Evolutionary conservation across 2,888 invertebrate genomes (phyloP).

Genomic region (Mesorhabditis belari): DNA sequence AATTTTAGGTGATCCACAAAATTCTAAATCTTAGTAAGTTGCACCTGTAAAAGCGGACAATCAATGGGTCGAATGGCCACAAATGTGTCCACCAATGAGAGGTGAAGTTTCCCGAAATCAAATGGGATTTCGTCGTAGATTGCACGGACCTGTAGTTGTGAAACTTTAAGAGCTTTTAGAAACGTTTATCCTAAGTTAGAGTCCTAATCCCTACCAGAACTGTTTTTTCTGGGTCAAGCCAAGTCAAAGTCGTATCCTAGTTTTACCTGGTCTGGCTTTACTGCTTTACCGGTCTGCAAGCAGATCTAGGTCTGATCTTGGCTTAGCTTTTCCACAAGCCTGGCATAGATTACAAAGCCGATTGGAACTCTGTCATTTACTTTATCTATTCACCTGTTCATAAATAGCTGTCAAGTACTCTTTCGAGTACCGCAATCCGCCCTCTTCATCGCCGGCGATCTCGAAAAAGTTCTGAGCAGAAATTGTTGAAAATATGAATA

Average conservation of each 20-base stretch:
- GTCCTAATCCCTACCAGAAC: not conserved
- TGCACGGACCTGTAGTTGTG: conserved; percentile 5
- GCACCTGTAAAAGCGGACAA: not conserved
- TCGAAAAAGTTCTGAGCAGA: conserved; percentile 29
- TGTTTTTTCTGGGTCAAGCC: not conserved
- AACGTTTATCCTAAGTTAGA: no score
- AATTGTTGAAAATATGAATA: no score
- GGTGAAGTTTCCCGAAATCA: conserved; percentile 2
- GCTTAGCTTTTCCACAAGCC: no score
- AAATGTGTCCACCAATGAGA: conserved; percentile 7
- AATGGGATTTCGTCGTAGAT: conserved; percentile 8
- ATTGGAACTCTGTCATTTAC: not conserved
- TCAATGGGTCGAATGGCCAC: conserved; percentile 1
- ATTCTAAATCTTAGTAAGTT: not conserved
- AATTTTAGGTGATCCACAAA: not conserved
- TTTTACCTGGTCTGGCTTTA: no score
- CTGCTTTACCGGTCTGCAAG: no score
- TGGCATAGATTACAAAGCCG: no score
- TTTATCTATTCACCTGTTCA: conserved; percentile 21
- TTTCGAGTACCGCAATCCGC: conserved; percentile 18
- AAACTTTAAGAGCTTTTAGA: not conserved
- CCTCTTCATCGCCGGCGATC: conserved; percentile 19
- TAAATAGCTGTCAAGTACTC: conserved; percentile 33
- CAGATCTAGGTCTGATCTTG: no score
- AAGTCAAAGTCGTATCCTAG: conserved; percentile 8